phyloP scores from a whole-genome alignment of 2,888 invertebrate species.

The Cantharis rustica region DNA sequence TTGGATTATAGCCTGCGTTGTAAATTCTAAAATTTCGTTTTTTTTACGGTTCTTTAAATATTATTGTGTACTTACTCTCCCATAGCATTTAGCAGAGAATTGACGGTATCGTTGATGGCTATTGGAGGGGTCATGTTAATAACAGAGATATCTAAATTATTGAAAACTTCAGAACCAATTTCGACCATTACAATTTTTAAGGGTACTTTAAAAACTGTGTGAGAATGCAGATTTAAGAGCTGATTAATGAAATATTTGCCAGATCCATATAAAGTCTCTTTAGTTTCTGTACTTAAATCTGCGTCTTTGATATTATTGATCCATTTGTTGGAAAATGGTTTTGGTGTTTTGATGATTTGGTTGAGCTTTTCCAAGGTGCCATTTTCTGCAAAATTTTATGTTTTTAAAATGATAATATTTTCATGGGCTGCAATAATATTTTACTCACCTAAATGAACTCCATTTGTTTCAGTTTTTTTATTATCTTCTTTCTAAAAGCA shows the following conservation, averaged over 20 bases:
- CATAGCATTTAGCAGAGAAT: neutral
- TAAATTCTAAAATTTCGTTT: conserved; percentile 65
- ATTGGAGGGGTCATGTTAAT: neutral
- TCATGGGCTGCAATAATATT: neutral
- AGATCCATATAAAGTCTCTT: neutral
- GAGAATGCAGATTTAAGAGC: neutral
- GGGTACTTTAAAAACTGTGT: neutral
- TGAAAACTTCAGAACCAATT: neutral
- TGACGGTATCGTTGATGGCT: neutral
- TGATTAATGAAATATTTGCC: neutral
- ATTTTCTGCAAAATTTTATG: neutral
- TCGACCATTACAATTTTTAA: neutral
- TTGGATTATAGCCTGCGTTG: conserved; percentile 75
- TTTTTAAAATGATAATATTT: neutral
- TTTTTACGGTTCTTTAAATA: neutral
- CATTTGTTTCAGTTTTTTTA: neutral
- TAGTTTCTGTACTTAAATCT: neutral
- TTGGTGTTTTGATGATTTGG: neutral
- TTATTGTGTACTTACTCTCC: conserved; percentile 39
- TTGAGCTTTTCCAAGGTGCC: neutral
- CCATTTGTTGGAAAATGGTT: neutral
- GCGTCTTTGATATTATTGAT: neutral
- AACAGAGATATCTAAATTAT: neutral
- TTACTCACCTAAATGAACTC: neutral
- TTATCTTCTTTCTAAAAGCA: neutral